Percentiles rank a stretch among this genome's conserved stretches.
These are phyloP conservation scores for Thysanoteuthis rhombus DNA, from an alignment of 2,888 invertebrate genomes.

Conservation along the genomic window DNA sequence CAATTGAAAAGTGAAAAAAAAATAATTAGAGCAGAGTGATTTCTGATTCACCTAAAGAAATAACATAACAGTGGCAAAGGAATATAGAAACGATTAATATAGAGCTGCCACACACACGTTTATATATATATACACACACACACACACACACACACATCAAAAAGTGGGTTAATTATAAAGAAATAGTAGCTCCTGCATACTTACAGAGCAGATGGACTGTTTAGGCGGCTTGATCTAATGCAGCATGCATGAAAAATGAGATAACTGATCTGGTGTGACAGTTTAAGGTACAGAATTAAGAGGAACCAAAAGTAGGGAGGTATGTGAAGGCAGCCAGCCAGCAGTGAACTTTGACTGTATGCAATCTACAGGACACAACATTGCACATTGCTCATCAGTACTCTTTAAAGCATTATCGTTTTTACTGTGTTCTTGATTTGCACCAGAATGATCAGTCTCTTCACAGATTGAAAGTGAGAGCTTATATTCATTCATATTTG, in stretches of 20 bases:
- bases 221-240: constrained; percentile 31
- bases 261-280: constrained; percentile 29
- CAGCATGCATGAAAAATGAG: constrained; percentile 29
- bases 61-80: neutral
- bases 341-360: neutral
- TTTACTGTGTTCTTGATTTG: too few relatives aligned
- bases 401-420: too few relatives aligned
- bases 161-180: constrained; percentile 1
- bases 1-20: neutral
- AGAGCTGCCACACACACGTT: neutral
- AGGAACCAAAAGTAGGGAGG: constrained; percentile 16
- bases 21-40: too few relatives aligned
- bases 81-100: neutral
- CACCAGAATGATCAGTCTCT: too few relatives aligned
- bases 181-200: constrained; percentile 28
- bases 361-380: neutral
- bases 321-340: neutral
- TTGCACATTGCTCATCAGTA: neutral
- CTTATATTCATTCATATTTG: too few relatives aligned
- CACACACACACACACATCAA: too few relatives aligned
- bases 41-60: neutral
- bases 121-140: neutral
- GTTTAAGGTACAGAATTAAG: constrained; percentile 29
- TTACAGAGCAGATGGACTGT: constrained; percentile 31
- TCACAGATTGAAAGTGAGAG: too few relatives aligned